These are phyloP conservation scores for Polydrusus cervinus DNA, from an alignment of 2,888 invertebrate genomes.

Conservation along the genomic window DNA sequence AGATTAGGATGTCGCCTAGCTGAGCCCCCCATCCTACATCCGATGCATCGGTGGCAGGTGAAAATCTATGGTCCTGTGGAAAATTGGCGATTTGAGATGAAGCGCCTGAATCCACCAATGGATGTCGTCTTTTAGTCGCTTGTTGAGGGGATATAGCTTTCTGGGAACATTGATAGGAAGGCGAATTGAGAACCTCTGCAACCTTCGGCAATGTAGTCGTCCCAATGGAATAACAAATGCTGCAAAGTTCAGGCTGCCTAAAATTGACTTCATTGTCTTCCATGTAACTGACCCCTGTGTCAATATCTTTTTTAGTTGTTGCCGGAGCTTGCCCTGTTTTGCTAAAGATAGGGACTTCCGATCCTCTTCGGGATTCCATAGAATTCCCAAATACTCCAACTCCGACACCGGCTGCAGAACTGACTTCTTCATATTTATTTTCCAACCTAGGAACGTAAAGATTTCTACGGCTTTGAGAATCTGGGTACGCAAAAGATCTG, in stretches of 20 bases:
- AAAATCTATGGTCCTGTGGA: constrained; percentile 8
- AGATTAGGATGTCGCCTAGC: constrained; percentile 13
- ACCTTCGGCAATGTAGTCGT: constrained; percentile 41
- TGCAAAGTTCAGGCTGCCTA: constrained; percentile 50
- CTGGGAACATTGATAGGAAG: constrained; percentile 23
- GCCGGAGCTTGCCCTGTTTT: constrained; percentile 24
- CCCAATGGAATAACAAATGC: constrained; percentile 48
- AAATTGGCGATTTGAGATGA: constrained; percentile 3
- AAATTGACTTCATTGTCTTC: constrained; percentile 30
- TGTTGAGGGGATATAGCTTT: constrained; percentile 21
- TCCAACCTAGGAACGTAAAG: constrained; percentile 25
- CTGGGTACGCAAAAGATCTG: constrained; percentile 23
- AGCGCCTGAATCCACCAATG: constrained; percentile 37
- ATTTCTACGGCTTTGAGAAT: constrained; percentile 29
- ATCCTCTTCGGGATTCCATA: constrained; percentile 44
- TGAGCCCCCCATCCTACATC: constrained; percentile 48
- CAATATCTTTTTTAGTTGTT: constrained; percentile 25
- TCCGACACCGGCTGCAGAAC: constrained; percentile 10
- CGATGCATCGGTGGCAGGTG: constrained; percentile 27
- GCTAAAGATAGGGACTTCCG: constrained; percentile 7
- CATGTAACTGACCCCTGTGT: constrained; percentile 34
- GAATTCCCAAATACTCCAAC: constrained; percentile 49
- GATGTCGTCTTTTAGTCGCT: constrained; percentile 18
- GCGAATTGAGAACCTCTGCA: constrained; percentile 27
- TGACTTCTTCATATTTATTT: constrained; percentile 47